Percentiles rank a stretch among this genome's conserved stretches.
phyloP scores from a whole-genome alignment of 1,140 invertebrate genomes.

The Apolygus lucorum region DNA sequence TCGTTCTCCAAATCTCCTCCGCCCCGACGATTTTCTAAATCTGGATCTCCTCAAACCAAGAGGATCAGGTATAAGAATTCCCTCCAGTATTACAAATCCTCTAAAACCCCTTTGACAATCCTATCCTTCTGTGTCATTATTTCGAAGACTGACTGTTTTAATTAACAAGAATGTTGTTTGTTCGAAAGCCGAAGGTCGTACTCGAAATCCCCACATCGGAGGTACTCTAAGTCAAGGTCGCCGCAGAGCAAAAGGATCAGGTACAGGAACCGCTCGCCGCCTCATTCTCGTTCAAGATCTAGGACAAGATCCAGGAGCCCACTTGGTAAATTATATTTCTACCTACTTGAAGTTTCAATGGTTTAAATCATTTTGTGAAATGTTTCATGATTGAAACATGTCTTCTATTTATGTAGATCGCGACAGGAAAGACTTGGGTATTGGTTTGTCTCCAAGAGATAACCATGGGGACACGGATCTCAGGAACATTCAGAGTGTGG shows the following conservation, averaged over 20 bases:
- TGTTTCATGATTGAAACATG: no score
- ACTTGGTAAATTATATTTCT: not conserved
- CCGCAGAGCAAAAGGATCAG: constrained; percentile 40
- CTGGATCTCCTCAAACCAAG: constrained; percentile 19
- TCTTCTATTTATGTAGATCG: no score
- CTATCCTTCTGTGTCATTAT: no score
- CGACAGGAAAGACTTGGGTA: constrained; percentile 19
- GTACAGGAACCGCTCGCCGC: constrained; percentile 46
- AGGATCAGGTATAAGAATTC: not conserved
- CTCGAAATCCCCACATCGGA: constrained; percentile 34
- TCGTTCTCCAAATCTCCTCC: constrained; percentile 17
- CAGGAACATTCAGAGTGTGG: constrained; percentile 48
- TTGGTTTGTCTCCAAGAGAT: constrained; percentile 32
- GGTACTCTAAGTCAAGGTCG: constrained; percentile 35
- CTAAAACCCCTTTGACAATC: no score
- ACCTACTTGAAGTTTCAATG: no score
- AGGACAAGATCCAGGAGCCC: constrained; percentile 16
- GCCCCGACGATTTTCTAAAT: constrained; percentile 13
- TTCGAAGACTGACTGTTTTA: no score
- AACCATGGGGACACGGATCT: constrained; percentile 53
- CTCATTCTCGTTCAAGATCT: constrained; percentile 31
- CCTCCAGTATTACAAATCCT: not conserved
- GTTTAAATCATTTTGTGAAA: no score
- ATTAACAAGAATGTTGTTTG: constrained; percentile 10
- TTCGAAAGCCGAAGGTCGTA: constrained; percentile 21